These are phyloP conservation scores for Cyprinodon variegatus DNA, from an alignment of 2,113 vertebrate genomes.

Conservation along the genomic window DNA sequence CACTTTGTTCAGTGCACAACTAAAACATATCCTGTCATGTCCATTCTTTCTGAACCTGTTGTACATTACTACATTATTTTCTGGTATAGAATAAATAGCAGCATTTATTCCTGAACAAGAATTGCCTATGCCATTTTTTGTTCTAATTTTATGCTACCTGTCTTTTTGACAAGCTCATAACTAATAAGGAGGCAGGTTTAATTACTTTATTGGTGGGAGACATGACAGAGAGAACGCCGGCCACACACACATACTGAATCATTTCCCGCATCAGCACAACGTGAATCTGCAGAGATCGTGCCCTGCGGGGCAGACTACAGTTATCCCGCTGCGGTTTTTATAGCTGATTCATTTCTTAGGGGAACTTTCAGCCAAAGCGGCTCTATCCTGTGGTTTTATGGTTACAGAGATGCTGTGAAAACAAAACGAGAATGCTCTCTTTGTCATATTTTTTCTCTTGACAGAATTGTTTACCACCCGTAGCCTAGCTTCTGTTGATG, in stretches of 20 bases:
- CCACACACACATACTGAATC: constrained; percentile 61
- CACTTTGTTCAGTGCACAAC: neutral
- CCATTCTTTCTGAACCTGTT: neutral
- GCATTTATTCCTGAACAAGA: constrained; percentile 35
- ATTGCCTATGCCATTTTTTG: neutral
- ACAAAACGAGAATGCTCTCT: constrained; percentile 56
- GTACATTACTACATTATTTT: constrained; percentile 25
- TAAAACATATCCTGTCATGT: neutral
- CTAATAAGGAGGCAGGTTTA: constrained; percentile 48
- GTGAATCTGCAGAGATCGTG: constrained; percentile 52
- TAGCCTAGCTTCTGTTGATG: constrained; percentile 17
- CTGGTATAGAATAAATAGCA: constrained; percentile 42
- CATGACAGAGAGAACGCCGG: constrained; percentile 36
- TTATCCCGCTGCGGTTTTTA: constrained; percentile 64
- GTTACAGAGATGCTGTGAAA: constrained; percentile 53
- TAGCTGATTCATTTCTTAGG: constrained; percentile 69
- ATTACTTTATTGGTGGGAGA: constrained; percentile 38
- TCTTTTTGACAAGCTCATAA: constrained; percentile 42
- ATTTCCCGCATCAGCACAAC: constrained; percentile 59
- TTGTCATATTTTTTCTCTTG: constrained; percentile 32
- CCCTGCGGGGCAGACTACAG: constrained; percentile 35
- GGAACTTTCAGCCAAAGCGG: constrained; percentile 53
- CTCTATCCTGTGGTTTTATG: constrained; percentile 60
- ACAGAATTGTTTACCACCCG: constrained; percentile 43
- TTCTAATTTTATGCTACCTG: neutral